Base-by-base conservation (phyloP, 2,888 invertebrate genomes). In the Caenorhabditis macrosperma region DNA sequence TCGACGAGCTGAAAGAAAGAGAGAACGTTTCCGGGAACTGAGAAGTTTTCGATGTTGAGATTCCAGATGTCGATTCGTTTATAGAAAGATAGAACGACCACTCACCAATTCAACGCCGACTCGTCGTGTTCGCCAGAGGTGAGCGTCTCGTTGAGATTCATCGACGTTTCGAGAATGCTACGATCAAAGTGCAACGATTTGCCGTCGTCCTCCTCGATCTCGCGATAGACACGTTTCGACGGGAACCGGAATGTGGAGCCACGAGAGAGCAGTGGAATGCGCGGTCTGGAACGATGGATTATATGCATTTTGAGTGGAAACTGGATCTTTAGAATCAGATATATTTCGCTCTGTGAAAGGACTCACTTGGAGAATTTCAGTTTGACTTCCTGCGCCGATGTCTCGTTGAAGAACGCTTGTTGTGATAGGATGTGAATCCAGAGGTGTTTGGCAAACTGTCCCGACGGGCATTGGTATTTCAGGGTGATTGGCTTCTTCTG, bases 351-450 rank as follows among this genome's bases (percentile, higher is more conserved):
- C 9, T 20, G 9, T n/a, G 1, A 38, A 55, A 50, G n/a, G 2
- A 38, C 78, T 57, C 15, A 87, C 88, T 86, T 88, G 33, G 87
- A 87, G 76, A 88, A 88, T 60, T 83, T 84, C 35, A 86, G 82
- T 75, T 88, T 88, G 68, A 89, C 85, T 15, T 77, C 64, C 6
- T 64, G 63, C 20, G 87, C 86, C 7, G 63, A 68, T 17, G 81
- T 57, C 63, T 82, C 86, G 55, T 97, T 97, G 92, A 96, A 98
- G 93, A 98, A 98, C 85, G 97, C 93, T 94, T 97, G 95, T 92
- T 97, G 97, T 91, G 97, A 97, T 85, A 97, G 95, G 57, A 97
- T 96, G 92, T 96, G 96, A 91, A 95, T 94, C 97, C 97, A 98
- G 81, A 98, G 94, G 92, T 97, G 96, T 85, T 96, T 94, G 91